Evolutionary conservation across 2,888 invertebrate species (phyloP).

Genomic region (Nudaria mundana): DNA sequence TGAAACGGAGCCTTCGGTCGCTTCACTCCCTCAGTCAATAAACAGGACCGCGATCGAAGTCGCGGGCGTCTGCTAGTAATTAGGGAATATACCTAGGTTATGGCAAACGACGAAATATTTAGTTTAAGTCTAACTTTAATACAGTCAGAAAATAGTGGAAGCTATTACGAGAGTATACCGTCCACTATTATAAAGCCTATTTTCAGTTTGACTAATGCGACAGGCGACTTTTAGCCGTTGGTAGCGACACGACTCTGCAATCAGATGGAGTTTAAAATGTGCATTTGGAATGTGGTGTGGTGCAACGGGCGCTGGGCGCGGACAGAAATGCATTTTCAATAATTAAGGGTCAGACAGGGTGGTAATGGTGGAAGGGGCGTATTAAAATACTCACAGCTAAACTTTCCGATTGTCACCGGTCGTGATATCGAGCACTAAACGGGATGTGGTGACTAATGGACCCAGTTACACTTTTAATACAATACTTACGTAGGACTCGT

Average conservation of each 20-base stretch:
- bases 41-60: too few species aligned
- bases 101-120: too few species aligned
- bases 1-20: too few species aligned
- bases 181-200: slow-evolving; percentile 46
- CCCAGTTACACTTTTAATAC: slow-evolving; percentile 7
- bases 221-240: slow-evolving; percentile 70
- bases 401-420: slow-evolving; percentile 64
- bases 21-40: too few species aligned
- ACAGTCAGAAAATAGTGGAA: slow-evolving; percentile 24
- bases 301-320: slow-evolving; percentile 66
- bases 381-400: slow-evolving; percentile 69
- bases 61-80: too few species aligned
- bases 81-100: too few species aligned
- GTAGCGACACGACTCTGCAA: slow-evolving; percentile 75
- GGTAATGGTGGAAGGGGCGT: slow-evolving; percentile 58
- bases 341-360: slow-evolving; percentile 79
- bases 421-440: slow-evolving; percentile 30
- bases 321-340: slow-evolving; percentile 79
- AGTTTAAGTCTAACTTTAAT: too few species aligned
- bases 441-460: slow-evolving; percentile 41
- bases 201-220: slow-evolving; percentile 62
- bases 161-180: slow-evolving; percentile 34
- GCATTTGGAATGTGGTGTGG: slow-evolving; percentile 73
- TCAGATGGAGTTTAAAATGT: slow-evolving; percentile 80
- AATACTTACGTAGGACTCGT: neutral